Evolutionary conservation across 2,113 vertebrate species (phyloP), one percentile per base, ranked within the genome.

Genomic region (Oxyruncus cristatus): DNA sequence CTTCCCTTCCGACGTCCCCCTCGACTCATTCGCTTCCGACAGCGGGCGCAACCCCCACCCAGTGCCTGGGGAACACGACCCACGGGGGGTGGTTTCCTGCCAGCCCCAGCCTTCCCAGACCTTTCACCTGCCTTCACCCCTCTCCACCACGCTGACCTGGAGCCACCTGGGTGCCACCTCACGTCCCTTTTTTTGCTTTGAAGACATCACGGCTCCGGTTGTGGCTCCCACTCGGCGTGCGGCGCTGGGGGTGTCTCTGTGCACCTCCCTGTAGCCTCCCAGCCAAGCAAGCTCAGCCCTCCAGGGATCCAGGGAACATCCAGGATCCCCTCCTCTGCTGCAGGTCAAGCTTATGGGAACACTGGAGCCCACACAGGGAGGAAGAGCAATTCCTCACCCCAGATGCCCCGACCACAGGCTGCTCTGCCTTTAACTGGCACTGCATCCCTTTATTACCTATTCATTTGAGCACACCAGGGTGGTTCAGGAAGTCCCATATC

Each of bases 161-260:
- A n/a, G 35, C 67, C 9, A 1, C 56, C 53, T 1, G 12, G 39
- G 26, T 55, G 62, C 32, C 68, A 26, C 13, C 28, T 53, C 6
- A 0, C 23, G 39, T 55, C 46, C 35, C 26, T 33, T n/a, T 33
- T n/a, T 33, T 33, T 28, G 39, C 67, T 62, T 14, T 22, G 75
- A 58, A 26, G 55, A 6, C 6, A 12, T 3, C 10, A 2, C 11
- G 0, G 10, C 21, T 71, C 27, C 8, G 11, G 32, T 5, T n/a
- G 12, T 0, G 4, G 12, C 18, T 53, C 50, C 61, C 37, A 8
- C 37, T 58, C 49, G 3, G 3, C 2, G 3, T 18, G 5, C 30
- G 37, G 39, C 27, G 11, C 8, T 1, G 3, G 8, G 63, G 22
- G 20, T 27, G 49, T 20, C 46, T 41, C 1, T 0, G 3, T 27